Base-by-base conservation (phyloP, 2,113 vertebrate species). In the Camarhynchus parvulus region DNA sequence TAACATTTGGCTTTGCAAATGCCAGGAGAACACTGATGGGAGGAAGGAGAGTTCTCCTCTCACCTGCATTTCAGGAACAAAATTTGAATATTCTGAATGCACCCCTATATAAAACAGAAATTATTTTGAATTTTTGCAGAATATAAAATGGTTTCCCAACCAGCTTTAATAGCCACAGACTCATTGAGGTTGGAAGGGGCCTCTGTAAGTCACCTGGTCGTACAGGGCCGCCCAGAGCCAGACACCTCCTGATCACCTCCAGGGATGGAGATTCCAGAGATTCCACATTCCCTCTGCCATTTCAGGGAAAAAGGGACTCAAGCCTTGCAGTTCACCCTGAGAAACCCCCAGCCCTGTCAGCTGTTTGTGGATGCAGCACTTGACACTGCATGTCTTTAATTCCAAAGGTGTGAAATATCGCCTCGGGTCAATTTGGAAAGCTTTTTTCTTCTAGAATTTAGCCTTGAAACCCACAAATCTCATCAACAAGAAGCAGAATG, bases 331-430 rank as follows among this genome's bases (percentile, higher is more conserved):
- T 8, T 81, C 64, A 24, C 24, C 2, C 64, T 31, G 46, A 56
- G 76, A 61, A 1, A 2, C 15, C 75, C 41, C 17, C 84, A 89
- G 24, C 27, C 22, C 37, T 68, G 16, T 30, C 83, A 77, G 76
- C 46, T 52, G 28, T 13, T 83, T 59, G 35, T 35, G 64, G 50
- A 66, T 81, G 59, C 59, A 58, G 67, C 3, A 3, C 77, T 58
- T 58, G 46, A n/a, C 68, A 69, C 28, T 2, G 4, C 44, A 23
- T 10, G 19, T 52, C 52, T 90, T 63, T 80, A 69, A 92, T 94
- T 85, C 42, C 82, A 44, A 42, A 77, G 55, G 53, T 73, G 41
- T 80, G 72, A 92, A 85, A 89, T 89, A 56, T 28, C 39, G 64
- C 58, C 42, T 76, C 47, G 4, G 50, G 84, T 76, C 59, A 89